Evolutionary conservation across 2,888 invertebrate genomes (phyloP).

Genomic region (Melipona beecheii): DNA sequence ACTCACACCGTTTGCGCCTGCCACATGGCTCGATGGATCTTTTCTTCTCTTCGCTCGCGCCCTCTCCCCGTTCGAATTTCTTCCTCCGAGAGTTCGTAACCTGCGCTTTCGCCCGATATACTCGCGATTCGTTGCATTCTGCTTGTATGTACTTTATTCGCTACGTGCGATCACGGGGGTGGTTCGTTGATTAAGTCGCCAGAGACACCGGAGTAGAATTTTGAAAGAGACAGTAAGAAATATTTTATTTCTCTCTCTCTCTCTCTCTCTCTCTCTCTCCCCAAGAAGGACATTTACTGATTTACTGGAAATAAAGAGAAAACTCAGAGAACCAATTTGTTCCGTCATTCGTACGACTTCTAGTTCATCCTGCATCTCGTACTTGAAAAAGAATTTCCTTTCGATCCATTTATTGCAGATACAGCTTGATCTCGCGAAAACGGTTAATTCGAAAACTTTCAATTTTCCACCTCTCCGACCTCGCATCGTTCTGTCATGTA

Average conservation of each 20-base stretch:
- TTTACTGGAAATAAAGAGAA: no score
- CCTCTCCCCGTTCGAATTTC: conserved; percentile 2
- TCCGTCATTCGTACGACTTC: no score
- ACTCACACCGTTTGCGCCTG: conserved; percentile 79
- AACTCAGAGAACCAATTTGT: no score
- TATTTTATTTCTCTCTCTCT: no score
- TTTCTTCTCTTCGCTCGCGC: conserved; percentile 54
- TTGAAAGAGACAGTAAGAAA: neutral
- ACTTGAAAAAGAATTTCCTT: no score
- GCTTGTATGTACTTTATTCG: neutral
- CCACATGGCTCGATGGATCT: conserved; percentile 77
- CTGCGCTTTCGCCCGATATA: conserved; percentile 18
- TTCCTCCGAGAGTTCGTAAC: neutral
- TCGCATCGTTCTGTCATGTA: neutral
- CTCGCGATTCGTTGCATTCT: neutral
- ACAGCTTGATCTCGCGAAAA: no score
- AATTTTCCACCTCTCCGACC: conserved; percentile 2
- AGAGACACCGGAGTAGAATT: neutral
- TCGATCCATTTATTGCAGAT: no score
- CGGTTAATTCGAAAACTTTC: no score
- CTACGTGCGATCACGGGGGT: no score
- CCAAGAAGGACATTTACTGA: no score
- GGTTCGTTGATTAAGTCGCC: neutral
- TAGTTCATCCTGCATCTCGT: no score
- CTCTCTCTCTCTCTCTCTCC: no score